A percentile compares a stretch with the other conserved stretches of the same genome.
phyloP scores from a whole-genome alignment of 2,113 vertebrate genomes.

The Furnarius figulus region DNA sequence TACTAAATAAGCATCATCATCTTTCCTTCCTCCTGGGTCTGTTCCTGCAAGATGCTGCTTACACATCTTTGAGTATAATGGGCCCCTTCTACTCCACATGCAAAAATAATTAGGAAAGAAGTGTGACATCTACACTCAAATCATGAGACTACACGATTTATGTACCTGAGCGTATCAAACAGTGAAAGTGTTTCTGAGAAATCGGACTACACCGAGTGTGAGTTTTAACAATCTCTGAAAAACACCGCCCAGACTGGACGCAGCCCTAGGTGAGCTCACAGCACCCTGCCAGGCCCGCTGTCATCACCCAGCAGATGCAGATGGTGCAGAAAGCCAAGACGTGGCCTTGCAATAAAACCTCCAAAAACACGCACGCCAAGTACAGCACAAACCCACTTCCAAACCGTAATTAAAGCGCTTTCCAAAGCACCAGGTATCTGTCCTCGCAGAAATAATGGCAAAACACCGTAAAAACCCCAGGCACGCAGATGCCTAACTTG shows the following conservation, averaged over 20 bases:
- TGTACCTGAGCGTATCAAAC: background rate
- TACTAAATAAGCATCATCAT: background rate
- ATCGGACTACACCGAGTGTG: accelerated
- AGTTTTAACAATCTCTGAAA: background rate
- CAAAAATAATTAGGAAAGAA: background rate
- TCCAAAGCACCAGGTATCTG: background rate
- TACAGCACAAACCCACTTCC: background rate
- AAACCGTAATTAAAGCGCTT: background rate
- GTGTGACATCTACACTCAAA: background rate
- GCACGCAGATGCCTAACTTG: background rate
- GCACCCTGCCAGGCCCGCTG: background rate
- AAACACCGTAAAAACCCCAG: background rate
- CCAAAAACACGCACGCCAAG: background rate
- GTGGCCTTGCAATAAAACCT: background rate
- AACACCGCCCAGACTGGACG: background rate
- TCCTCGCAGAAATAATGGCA: background rate
- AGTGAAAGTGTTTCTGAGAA: background rate
- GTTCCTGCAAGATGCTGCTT: background rate
- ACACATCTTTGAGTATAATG: background rate
- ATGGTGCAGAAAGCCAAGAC: accelerated
- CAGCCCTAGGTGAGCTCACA: background rate
- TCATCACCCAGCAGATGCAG: background rate
- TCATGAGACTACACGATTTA: background rate
- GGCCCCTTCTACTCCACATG: background rate
- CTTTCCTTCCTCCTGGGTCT: background rate